Conservation (phyloP, 2,113 vertebrate species). For the Psilopsiagon aymara region DNA sequence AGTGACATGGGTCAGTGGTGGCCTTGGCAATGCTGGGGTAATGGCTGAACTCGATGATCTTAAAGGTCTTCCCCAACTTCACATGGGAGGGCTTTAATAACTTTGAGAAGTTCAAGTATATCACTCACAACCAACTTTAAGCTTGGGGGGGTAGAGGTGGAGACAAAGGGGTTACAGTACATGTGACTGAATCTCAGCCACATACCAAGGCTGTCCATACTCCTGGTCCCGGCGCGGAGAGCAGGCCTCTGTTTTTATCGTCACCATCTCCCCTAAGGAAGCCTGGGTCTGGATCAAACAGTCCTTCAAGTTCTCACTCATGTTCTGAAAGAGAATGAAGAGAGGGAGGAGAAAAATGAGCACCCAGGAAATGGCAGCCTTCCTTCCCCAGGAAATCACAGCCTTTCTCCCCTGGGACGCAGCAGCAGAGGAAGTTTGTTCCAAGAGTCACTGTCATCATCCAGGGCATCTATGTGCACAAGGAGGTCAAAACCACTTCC, state of each 20-base stretch:
- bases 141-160: not conserved
- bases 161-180: not conserved
- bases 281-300: conserved; percentile 79
- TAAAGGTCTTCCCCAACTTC: not conserved
- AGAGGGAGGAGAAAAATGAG: conserved; percentile 25
- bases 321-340: conserved; percentile 76
- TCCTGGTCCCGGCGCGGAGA: conserved; percentile 77
- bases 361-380: not conserved
- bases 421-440: not conserved
- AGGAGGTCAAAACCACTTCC: not conserved
- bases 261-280: conserved; percentile 81
- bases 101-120: not conserved
- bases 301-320: conserved; percentile 84
- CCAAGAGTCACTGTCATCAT: accelerated
- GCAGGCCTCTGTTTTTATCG: conserved; percentile 80
- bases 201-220: conserved; percentile 82
- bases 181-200: accelerated
- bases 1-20: not conserved
- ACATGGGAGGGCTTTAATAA: not conserved
- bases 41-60: not conserved
- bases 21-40: not conserved
- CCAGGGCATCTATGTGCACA: accelerated
- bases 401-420: not conserved
- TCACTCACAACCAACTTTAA: not conserved
- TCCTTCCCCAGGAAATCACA: not conserved